Evolutionary conservation across 2,113 vertebrate species (phyloP), one percentile per base, ranked within the genome.

Genomic region (Cardinalis cardinalis): DNA sequence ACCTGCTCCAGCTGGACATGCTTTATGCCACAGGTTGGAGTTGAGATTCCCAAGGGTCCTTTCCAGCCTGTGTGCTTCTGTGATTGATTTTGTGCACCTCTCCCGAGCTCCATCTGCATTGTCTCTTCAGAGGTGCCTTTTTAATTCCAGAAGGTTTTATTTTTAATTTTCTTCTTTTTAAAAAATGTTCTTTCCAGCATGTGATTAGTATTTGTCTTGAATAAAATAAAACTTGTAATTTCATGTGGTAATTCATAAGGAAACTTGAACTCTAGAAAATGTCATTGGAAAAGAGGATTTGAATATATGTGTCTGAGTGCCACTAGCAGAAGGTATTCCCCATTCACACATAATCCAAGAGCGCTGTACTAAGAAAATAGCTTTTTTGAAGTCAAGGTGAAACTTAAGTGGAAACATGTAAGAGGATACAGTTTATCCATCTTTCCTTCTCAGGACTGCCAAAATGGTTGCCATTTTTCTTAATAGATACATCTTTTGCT

Each of bases 401-500:
- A 87, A 85, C 31, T 88, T 73, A 31, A 95, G 56, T 44, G n/a
- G 38, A 70, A 59, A 31, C 51, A 23, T 70, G 16, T 77, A 76
- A 85, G 0, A 4, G 59, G 40, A 55, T 26, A 29, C 4, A 17
- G 38, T 44, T 89, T 91, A 68, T 78, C 89, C 38, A 28, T 80
- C 52, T 85, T 80, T 78, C 11, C 12, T 89, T 77, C 18, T 23
- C 36, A 64, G 31, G 43, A 60, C 66, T 93, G 70, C 81, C 90
- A 91, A 80, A 86, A 84, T 65, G 31, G 44, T 72, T 88, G 34
- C 49, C 36, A 81, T 77, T 71, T 81, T 49, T 70, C 49, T 85
- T 88, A 91, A 84, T 65, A 41, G 56, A 46, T 84, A 46, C 65
- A 75, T 59, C 41, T 88, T 92, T 93, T 93, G 13, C 36, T 84